Percentiles rank a stretch among this genome's conserved stretches.
These are phyloP conservation scores for Timandra comae DNA, from an alignment of 2,888 invertebrate species.

Conservation along the genomic window DNA sequence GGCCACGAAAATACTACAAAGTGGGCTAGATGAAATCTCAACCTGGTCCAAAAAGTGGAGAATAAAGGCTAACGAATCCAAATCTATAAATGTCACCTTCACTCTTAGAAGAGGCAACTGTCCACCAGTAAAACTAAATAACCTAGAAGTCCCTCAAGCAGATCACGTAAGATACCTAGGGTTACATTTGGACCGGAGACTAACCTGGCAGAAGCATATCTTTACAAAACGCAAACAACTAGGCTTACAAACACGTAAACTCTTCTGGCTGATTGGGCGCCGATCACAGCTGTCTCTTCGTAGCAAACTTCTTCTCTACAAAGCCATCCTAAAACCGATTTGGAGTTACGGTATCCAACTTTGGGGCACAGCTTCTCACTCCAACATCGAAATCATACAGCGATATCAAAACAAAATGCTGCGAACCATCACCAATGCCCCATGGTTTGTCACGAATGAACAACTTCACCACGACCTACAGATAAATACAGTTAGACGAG, in stretches of 20 bases:
- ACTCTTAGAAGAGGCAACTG: slow-evolving; percentile 1
- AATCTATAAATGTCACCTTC: not conserved
- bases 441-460: slow-evolving; percentile 4
- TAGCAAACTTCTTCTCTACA: slow-evolving; percentile 9
- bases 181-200: slow-evolving; percentile 15
- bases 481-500: not conserved
- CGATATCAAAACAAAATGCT: slow-evolving; percentile 5
- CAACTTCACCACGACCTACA: not conserved
- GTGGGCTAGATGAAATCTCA: not conserved
- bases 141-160: slow-evolving; percentile 1
- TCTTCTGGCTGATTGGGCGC: slow-evolving; percentile 11
- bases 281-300: slow-evolving; percentile 4
- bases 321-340: too few relatives aligned
- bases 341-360: too few relatives aligned
- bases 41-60: slow-evolving; percentile 3
- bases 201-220: slow-evolving; percentile 20
- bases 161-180: slow-evolving; percentile 18
- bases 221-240: slow-evolving; percentile 12
- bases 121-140: not conserved
- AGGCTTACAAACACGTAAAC: slow-evolving; percentile 1
- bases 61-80: not conserved
- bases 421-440: slow-evolving; percentile 3
- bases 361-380: too few relatives aligned
- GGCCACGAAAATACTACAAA: not conserved
- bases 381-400: too few relatives aligned